These are phyloP conservation scores for Macquaria australasica DNA, from an alignment of 2,113 vertebrate species.

Conservation along the genomic window DNA sequence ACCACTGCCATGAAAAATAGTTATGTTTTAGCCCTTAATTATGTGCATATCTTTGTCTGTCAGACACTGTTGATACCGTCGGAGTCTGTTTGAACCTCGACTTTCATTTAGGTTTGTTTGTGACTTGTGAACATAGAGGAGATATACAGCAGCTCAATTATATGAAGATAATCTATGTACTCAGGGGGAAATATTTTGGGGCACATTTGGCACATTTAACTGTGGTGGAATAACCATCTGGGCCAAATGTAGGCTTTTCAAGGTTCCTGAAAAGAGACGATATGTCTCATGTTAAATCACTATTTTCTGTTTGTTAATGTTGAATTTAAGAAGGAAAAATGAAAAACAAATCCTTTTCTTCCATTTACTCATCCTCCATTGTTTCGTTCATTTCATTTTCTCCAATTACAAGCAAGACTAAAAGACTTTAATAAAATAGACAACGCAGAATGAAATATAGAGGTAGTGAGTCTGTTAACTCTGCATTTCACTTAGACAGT, in stretches of 20 bases:
- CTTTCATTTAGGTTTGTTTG: conserved; percentile 43
- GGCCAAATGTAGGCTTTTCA: conserved; percentile 24
- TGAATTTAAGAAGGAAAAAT: neutral
- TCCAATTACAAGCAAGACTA: neutral
- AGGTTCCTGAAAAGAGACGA: neutral
- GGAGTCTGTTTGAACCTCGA: conserved; percentile 16
- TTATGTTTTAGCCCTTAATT: conserved; percentile 58
- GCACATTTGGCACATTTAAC: conserved; percentile 1
- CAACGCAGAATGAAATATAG: neutral
- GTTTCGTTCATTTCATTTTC: neutral
- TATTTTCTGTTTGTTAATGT: neutral
- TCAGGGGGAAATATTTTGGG: conserved; percentile 7
- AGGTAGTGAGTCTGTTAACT: neutral
- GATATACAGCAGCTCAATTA: neutral
- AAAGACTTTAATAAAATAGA: neutral
- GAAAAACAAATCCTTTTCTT: neutral
- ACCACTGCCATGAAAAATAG: conserved; percentile 50
- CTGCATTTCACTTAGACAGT: neutral
- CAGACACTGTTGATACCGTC: conserved; percentile 18
- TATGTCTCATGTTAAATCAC: neutral
- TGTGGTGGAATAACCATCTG: neutral
- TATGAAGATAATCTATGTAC: neutral
- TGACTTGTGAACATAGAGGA: conserved; percentile 5
- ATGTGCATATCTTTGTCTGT: conserved; percentile 50
- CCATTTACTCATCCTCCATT: neutral